Percentiles rank a stretch among this genome's conserved stretches.
These are phyloP conservation scores for Sciaenops ocellatus DNA, from an alignment of 2,797 vertebrate genomes.

Conservation along the genomic window DNA sequence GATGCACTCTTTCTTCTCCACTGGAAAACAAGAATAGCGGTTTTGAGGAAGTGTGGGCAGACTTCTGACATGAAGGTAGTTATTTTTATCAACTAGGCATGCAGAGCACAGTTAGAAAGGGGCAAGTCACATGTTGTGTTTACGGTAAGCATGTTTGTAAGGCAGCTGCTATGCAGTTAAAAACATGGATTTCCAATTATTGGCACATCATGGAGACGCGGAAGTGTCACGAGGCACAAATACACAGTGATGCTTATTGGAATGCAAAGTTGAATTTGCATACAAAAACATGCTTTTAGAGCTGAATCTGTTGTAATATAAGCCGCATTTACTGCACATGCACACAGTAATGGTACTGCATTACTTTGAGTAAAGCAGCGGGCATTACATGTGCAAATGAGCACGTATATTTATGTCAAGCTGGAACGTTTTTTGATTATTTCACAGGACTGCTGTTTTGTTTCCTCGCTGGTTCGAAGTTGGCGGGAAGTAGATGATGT, in stretches of 20 bases:
- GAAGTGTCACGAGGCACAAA: not conserved
- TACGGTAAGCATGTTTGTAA: not conserved
- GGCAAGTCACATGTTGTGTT: not conserved
- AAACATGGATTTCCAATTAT: not conserved
- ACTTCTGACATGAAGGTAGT: conserved; percentile 29
- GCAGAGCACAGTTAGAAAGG: conserved; percentile 1
- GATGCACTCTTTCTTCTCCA: conserved; percentile 32
- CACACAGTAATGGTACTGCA: no score
- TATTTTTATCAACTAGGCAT: conserved; percentile 33
- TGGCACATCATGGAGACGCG: not conserved
- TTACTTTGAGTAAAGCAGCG: not conserved
- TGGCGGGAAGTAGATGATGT: not conserved
- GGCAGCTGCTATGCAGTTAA: not conserved
- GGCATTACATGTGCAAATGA: no score
- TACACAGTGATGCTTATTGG: not conserved
- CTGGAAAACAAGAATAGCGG: conserved; percentile 28
- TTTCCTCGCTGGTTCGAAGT: not conserved
- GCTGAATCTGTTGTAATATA: not conserved
- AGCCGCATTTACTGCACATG: not conserved
- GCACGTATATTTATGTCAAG: not conserved
- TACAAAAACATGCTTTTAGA: not conserved
- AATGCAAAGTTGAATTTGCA: not conserved
- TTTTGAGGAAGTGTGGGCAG: conserved; percentile 40
- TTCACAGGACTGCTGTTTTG: not conserved
- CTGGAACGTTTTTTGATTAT: not conserved